These are phyloP conservation scores for Drosophila nigrodunni DNA, from an alignment of 1,140 invertebrate genomes.

Conservation along the genomic window DNA sequence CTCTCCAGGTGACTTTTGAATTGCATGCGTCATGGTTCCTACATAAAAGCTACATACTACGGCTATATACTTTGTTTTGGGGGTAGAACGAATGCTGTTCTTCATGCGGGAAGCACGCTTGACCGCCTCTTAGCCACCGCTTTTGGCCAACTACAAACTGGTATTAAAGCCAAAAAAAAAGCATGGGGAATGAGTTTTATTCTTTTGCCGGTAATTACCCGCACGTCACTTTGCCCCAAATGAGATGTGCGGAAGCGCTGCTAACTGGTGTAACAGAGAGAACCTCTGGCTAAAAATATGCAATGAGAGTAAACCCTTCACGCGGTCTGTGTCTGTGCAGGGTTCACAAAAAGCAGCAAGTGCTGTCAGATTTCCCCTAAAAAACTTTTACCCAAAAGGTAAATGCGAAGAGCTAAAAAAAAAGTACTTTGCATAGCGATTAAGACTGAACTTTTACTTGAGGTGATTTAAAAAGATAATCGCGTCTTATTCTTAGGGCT, in stretches of 20 bases:
- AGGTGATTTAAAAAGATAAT: background rate
- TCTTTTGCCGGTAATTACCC: constrained; percentile 63
- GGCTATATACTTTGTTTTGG: constrained; percentile 19
- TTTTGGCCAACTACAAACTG: constrained; percentile 17
- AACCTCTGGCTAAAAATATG: constrained; percentile 29
- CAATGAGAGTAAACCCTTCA: constrained; percentile 23
- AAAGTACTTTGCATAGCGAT: constrained; percentile 4
- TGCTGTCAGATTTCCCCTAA: constrained; percentile 7
- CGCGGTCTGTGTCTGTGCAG: background rate
- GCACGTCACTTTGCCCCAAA: constrained; percentile 62
- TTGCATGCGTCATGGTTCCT: constrained; percentile 59
- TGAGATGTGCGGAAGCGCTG: constrained; percentile 34
- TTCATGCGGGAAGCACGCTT: constrained; percentile 73
- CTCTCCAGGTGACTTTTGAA: constrained; percentile 40
- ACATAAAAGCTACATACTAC: background rate
- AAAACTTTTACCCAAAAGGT: background rate
- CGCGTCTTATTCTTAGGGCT: background rate
- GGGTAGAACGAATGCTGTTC: constrained; percentile 48
- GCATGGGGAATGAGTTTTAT: constrained; percentile 58
- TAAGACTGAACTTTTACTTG: constrained; percentile 10
- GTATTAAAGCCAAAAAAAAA: constrained; percentile 27
- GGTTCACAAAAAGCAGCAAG: constrained; percentile 19
- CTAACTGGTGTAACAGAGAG: constrained; percentile 36
- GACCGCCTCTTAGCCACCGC: constrained; percentile 52
- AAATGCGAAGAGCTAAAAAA: background rate